Conservation (phyloP, 2,888 invertebrate species). For the Salpingus planirostris region DNA sequence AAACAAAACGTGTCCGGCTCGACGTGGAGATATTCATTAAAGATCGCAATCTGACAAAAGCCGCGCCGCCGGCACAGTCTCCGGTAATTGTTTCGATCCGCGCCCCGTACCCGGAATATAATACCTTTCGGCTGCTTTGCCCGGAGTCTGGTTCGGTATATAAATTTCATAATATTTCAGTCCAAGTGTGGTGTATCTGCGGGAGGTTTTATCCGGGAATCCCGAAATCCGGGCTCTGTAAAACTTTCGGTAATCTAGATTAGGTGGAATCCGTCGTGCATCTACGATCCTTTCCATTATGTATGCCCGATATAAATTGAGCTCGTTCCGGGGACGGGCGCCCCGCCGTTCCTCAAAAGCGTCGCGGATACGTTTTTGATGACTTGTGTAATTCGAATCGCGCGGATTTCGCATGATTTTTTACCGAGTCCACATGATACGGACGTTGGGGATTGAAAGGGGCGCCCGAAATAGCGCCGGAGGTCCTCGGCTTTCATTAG, state of each 20-base stretch:
- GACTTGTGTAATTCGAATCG: slow-evolving; percentile 23
- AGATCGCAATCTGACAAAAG: too few species aligned
- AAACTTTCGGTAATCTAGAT: slow-evolving; percentile 35
- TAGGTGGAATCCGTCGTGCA: slow-evolving; percentile 30
- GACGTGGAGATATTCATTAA: too few species aligned
- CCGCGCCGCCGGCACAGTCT: too few species aligned
- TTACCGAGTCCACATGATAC: too few species aligned
- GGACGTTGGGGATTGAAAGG: too few species aligned
- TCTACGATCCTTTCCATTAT: slow-evolving; percentile 33
- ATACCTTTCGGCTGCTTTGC: too few species aligned
- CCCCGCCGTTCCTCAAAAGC: slow-evolving; percentile 27
- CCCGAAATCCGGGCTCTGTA: slow-evolving; percentile 29
- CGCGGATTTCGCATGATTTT: slow-evolving; percentile 14
- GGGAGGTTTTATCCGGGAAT: slow-evolving; percentile 24
- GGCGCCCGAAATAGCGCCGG: too few species aligned
- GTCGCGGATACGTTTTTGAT: slow-evolving; percentile 23
- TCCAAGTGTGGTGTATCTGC: slow-evolving; percentile 22
- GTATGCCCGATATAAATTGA: slow-evolving; percentile 33
- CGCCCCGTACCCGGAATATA: too few species aligned
- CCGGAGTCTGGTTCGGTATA: slow-evolving; percentile 5
- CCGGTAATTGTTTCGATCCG: too few species aligned
- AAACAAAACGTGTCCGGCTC: too few species aligned
- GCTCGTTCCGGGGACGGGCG: slow-evolving; percentile 29
- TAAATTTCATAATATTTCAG: slow-evolving; percentile 18
- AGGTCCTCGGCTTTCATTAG: not conserved